Evolutionary conservation across 2,797 vertebrate species (phyloP).

Genomic region (Tiaroga cobitis): DNA sequence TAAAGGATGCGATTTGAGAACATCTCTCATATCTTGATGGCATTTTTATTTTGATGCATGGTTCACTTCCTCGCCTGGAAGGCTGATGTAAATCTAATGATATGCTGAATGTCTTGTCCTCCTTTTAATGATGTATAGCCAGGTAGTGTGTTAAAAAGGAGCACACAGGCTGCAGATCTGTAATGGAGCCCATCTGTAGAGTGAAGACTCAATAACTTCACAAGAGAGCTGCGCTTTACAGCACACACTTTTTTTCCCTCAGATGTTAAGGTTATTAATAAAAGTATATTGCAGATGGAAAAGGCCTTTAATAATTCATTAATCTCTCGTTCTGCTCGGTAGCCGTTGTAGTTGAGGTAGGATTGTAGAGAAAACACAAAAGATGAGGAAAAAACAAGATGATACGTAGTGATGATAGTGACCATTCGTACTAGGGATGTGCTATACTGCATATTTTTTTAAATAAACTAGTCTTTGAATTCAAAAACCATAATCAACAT

Average conservation of each 20-base stretch:
- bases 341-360: background rate
- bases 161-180: background rate
- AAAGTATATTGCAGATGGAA: background rate
- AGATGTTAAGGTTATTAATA: background rate
- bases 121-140: background rate
- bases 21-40: background rate
- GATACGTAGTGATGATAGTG: background rate
- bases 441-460: background rate
- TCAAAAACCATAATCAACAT: background rate
- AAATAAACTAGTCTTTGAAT: background rate
- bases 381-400: background rate
- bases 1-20: background rate
- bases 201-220: background rate
- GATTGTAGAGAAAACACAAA: background rate
- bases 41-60: constrained; percentile 13
- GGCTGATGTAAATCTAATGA: background rate
- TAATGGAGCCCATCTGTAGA: background rate
- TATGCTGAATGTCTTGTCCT: constrained; percentile 11
- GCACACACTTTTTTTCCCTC: background rate
- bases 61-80: background rate
- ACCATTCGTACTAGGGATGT: background rate
- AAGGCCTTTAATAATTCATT: background rate
- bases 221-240: background rate
- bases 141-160: constrained; percentile 1
- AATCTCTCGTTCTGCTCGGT: background rate